These are phyloP conservation scores for Diglossa cyanea DNA, from an alignment of 2,797 vertebrate species.

Conservation along the genomic window DNA sequence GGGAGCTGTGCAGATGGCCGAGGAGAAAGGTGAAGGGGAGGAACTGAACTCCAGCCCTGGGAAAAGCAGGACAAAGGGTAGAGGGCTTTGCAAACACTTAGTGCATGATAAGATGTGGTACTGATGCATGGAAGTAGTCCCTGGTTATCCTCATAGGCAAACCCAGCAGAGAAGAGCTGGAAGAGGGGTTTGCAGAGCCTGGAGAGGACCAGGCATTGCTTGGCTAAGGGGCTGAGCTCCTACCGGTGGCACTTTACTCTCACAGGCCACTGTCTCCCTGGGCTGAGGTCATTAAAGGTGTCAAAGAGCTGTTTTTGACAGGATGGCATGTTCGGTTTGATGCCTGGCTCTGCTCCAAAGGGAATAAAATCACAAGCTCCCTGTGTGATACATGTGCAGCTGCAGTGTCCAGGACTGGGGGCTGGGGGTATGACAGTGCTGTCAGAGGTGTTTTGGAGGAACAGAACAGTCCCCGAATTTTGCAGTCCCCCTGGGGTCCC, in stretches of 20 bases:
- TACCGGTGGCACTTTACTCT: rapidly evolving
- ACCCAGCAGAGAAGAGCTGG: neutral
- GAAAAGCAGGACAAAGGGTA: neutral
- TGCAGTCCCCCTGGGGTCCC: rapidly evolving
- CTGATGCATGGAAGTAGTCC: rapidly evolving
- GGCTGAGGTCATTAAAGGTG: neutral
- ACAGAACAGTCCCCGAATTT: neutral
- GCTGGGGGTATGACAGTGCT: rapidly evolving
- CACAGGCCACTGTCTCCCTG: neutral
- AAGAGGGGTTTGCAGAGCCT: neutral
- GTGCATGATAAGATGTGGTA: neutral
- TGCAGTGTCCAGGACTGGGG: neutral
- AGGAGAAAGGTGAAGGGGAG: conserved; percentile 12
- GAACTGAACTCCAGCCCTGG: neutral
- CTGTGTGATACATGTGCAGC: neutral
- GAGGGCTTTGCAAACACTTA: conserved; percentile 8
- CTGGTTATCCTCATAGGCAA: neutral
- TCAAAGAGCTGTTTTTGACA: conserved; percentile 8
- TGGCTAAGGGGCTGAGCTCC: neutral
- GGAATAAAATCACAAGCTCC: neutral
- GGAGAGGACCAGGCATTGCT: neutral
- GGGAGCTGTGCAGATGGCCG: neutral
- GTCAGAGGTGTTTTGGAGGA: neutral
- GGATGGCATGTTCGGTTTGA: neutral
- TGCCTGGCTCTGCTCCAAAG: neutral